Percentiles rank a stretch among this genome's conserved stretches.
phyloP scores from a whole-genome alignment of 2,113 vertebrate genomes.

The Myotis lucifugus region DNA sequence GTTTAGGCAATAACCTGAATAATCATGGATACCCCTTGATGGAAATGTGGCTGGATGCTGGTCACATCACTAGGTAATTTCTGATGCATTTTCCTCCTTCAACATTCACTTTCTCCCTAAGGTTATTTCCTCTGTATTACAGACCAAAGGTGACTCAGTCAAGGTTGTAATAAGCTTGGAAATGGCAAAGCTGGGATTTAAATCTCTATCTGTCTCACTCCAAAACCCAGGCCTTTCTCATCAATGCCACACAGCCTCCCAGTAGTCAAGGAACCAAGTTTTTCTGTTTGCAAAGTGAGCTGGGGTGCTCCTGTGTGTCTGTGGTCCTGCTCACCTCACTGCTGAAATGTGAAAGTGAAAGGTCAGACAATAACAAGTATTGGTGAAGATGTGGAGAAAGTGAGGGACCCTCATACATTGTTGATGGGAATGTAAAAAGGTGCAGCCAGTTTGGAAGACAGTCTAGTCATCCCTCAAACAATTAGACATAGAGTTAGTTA shows the following conservation, averaged over 20 bases:
- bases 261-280: not conserved
- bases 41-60: not conserved
- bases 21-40: not conserved
- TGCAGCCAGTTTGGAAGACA: not conserved
- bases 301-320: not conserved
- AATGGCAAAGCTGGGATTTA: not conserved
- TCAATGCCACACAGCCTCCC: fast-evolving
- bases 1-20: not conserved
- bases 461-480: not conserved
- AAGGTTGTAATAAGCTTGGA: not conserved
- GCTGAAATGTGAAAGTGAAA: not conserved
- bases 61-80: not conserved
- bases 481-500: not conserved
- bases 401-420: not conserved
- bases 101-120: not conserved
- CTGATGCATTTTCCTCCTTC: not conserved
- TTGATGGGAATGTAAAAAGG: not conserved
- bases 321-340: not conserved
- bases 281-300: not conserved
- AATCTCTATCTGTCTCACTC: not conserved
- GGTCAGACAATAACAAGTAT: not conserved
- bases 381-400: not conserved
- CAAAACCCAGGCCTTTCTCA: not conserved
- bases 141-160: not conserved
- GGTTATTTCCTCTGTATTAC: not conserved